These are phyloP conservation scores for Mionectes olivaceus DNA, from an alignment of 2,797 vertebrate genomes.

Conservation along the genomic window DNA sequence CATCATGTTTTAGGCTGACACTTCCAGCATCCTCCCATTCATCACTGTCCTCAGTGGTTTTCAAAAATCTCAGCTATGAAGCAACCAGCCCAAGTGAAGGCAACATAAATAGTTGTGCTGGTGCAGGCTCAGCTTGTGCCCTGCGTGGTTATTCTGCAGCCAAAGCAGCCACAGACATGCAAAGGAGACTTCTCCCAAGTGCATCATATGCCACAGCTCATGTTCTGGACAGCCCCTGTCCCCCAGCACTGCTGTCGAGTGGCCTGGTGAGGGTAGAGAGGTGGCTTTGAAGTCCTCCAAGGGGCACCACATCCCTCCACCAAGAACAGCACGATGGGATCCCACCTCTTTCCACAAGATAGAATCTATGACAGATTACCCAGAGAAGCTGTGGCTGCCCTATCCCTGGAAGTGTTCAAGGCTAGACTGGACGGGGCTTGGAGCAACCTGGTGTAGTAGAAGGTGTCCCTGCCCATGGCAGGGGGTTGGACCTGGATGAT, in stretches of 20 bases:
- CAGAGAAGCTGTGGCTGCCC: neutral
- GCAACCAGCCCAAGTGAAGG: neutral
- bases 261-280: neutral
- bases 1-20: neutral
- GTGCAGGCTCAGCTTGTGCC: neutral
- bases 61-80: constrained; percentile 44
- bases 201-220: neutral
- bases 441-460: neutral
- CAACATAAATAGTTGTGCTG: neutral
- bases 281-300: neutral
- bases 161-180: neutral
- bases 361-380: neutral
- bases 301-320: neutral
- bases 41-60: neutral
- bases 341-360: neutral
- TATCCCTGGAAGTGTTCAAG: neutral
- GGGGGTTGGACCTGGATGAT: neutral
- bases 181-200: neutral
- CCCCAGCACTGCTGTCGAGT: neutral
- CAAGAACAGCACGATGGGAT: neutral
- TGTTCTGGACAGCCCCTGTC: neutral
- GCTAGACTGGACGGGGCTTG: neutral
- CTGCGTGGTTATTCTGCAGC: rapidly evolving
- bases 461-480: neutral
- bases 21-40: neutral